These are phyloP conservation scores for Brachymystax lenok DNA, from an alignment of 2,797 vertebrate species.

Conservation along the genomic window DNA sequence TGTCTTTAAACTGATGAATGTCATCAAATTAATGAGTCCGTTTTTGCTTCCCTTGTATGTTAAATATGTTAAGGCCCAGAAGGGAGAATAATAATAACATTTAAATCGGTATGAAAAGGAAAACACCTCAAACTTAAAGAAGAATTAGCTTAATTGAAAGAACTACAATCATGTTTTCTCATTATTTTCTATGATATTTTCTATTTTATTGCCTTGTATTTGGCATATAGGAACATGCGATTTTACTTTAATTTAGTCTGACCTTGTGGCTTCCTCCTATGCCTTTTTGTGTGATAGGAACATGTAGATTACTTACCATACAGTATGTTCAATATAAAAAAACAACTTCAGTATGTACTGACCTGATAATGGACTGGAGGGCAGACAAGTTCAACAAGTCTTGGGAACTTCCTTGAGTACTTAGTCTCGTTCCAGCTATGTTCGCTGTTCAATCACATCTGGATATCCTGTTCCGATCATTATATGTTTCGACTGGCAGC, in stretches of 20 bases:
- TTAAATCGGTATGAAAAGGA: background rate
- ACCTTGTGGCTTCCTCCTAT: background rate
- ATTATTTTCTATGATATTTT: too few species aligned
- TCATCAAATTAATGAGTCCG: slow-evolving; percentile 65
- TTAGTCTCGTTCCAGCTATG: slow-evolving; percentile 11
- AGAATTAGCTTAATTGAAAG: too few species aligned
- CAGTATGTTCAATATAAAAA: background rate
- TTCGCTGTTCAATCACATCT: slow-evolving; percentile 19
- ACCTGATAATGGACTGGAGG: background rate
- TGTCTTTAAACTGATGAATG: slow-evolving; percentile 52
- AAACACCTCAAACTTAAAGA: too few species aligned
- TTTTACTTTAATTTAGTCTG: too few species aligned
- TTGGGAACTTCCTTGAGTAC: slow-evolving; percentile 25
- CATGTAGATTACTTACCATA: background rate
- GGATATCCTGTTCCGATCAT: slow-evolving; percentile 26
- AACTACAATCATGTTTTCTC: background rate
- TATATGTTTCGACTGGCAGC: slow-evolving; percentile 27
- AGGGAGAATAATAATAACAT: background rate
- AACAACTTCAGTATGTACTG: background rate
- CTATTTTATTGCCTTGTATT: background rate
- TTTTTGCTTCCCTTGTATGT: slow-evolving; percentile 33
- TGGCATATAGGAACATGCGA: background rate
- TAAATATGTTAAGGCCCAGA: slow-evolving; percentile 36
- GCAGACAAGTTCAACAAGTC: slow-evolving; percentile 14
- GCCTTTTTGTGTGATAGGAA: background rate